These are phyloP conservation scores for Monochamus alternatus DNA, from an alignment of 2,888 invertebrate genomes.

Conservation along the genomic window DNA sequence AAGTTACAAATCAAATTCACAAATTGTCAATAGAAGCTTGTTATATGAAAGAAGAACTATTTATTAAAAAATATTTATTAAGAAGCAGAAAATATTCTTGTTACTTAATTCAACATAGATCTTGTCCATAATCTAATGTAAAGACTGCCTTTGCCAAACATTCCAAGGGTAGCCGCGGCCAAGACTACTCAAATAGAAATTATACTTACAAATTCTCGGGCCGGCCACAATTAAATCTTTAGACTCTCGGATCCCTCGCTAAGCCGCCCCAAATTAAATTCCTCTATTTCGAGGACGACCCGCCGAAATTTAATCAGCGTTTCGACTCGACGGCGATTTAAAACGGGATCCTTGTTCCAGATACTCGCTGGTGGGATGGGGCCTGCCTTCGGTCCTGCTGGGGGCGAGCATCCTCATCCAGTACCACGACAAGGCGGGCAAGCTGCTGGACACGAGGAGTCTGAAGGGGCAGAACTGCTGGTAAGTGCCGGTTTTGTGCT, in stretches of 20 bases:
- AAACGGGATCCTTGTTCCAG: constrained; percentile 64
- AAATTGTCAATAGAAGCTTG: no score
- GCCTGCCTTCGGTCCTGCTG: constrained; percentile 75
- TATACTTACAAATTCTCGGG: background rate
- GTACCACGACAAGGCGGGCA: constrained; percentile 71
- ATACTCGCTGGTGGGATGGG: constrained; percentile 79
- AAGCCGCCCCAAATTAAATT: constrained; percentile 8
- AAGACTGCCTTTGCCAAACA: no score
- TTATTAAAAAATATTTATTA: no score
- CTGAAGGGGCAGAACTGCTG: constrained; percentile 74
- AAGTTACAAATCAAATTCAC: no score
- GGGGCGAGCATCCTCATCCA: constrained; percentile 73
- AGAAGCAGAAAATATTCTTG: no score
- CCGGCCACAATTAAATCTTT: constrained; percentile 11
- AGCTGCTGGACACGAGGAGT: constrained; percentile 71
- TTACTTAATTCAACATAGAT: no score
- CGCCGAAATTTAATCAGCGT: background rate
- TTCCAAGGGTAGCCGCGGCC: background rate
- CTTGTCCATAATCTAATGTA: no score
- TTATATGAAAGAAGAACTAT: no score
- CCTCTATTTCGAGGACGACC: background rate
- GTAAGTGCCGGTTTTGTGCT: constrained; percentile 65
- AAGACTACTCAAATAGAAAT: background rate
- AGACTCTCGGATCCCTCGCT: background rate
- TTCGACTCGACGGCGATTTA: constrained; percentile 7